These are phyloP conservation scores for Coleophora flavipennella DNA, from an alignment of 2,888 invertebrate species.

Conservation along the genomic window DNA sequence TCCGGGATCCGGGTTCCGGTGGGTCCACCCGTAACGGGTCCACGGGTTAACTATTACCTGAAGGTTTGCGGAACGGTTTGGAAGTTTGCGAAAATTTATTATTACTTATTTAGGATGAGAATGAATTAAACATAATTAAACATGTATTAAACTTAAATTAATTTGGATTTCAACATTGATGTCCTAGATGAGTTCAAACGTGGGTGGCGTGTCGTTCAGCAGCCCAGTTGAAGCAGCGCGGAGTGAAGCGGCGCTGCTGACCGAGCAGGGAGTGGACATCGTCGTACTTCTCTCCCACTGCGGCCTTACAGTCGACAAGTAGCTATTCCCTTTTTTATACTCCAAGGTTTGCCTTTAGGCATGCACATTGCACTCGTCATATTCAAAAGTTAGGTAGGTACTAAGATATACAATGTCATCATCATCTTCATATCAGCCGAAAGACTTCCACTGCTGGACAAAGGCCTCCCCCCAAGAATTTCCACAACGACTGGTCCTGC, in stretches of 20 bases:
- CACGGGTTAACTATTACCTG: neutral
- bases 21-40: too few relatives aligned
- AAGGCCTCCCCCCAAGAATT: too few relatives aligned
- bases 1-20: too few relatives aligned
- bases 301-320: conserved; percentile 79
- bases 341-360: too few relatives aligned
- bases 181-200: conserved; percentile 70
- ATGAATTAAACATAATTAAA: neutral
- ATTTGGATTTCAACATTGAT: conserved; percentile 14
- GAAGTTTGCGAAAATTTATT: neutral
- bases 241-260: conserved; percentile 74
- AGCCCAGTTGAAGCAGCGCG: conserved; percentile 77
- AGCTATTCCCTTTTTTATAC: conserved; percentile 23
- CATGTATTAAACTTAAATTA: neutral
- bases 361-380: too few relatives aligned
- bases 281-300: conserved; percentile 88
- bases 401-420: too few relatives aligned
- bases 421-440: too few relatives aligned
- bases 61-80: neutral
- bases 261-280: conserved; percentile 78
- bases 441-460: too few relatives aligned
- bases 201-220: conserved; percentile 75
- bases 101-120: neutral
- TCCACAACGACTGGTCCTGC: too few relatives aligned
- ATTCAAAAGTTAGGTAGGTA: too few relatives aligned